These are phyloP conservation scores for Apolygus lucorum DNA, from an alignment of 1,140 invertebrate genomes.

Conservation along the genomic window DNA sequence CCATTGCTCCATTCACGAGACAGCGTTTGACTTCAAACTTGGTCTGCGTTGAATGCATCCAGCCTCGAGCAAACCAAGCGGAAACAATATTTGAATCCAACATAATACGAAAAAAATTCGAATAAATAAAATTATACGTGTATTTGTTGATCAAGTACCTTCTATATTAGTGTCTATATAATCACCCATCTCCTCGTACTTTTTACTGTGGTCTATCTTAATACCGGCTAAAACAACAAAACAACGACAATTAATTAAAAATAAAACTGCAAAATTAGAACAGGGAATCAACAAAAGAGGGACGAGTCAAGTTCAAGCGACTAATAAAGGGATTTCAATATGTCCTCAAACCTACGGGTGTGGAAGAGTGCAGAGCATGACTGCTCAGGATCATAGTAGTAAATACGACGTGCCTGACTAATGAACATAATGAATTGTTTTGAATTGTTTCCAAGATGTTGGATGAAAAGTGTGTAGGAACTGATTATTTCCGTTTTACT, in stretches of 20 bases:
- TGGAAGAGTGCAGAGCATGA: no score
- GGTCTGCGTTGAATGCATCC: background rate
- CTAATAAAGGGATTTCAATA: no score
- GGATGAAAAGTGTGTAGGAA: no score
- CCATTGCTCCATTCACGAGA: no score
- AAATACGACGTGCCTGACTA: no score
- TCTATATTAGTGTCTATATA: constrained; percentile 22
- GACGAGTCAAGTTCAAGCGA: no score
- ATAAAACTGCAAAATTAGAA: background rate
- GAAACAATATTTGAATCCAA: background rate
- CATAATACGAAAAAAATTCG: constrained; percentile 2
- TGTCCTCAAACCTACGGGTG: no score
- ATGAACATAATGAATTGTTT: no score
- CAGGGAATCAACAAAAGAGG: background rate
- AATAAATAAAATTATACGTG: background rate
- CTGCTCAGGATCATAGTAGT: no score
- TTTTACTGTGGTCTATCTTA: constrained; percentile 20
- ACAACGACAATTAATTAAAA: background rate
- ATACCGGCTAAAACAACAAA: constrained; percentile 23
- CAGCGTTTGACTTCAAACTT: no score
- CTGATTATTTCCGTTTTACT: no score
- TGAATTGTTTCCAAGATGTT: no score
- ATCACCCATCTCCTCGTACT: constrained; percentile 20
- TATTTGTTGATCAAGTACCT: constrained; percentile 12
- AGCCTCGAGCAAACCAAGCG: constrained; percentile 6